Conservation (phyloP, 1,140 invertebrate species). For the Aphidius gifuensis region DNA sequence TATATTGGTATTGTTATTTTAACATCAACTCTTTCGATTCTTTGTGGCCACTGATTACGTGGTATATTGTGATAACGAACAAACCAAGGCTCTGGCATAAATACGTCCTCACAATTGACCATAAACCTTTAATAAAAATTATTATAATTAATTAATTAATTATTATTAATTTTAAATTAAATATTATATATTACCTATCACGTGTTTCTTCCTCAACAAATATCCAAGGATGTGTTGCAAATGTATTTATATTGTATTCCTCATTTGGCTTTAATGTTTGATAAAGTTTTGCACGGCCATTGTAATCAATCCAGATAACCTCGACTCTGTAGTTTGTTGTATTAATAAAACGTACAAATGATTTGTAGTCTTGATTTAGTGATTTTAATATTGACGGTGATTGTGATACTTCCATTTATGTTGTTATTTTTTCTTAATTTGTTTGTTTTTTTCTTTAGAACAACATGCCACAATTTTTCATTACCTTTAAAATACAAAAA, state of each 20-base stretch:
- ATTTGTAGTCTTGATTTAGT: slow-evolving; percentile 48
- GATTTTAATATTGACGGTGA: slow-evolving; percentile 43
- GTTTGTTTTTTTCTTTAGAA: neutral
- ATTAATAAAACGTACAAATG: slow-evolving; percentile 70
- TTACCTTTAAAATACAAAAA: neutral
- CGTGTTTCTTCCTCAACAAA: slow-evolving; percentile 63
- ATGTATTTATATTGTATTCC: slow-evolving; percentile 67
- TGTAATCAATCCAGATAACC: slow-evolving; percentile 74
- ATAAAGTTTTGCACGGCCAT: slow-evolving; percentile 60
- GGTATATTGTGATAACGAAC: slow-evolving; percentile 23
- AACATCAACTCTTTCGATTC: slow-evolving; percentile 35
- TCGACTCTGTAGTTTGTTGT: slow-evolving; percentile 61
- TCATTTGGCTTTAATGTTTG: slow-evolving; percentile 54
- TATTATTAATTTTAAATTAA: neutral
- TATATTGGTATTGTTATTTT: slow-evolving; percentile 46
- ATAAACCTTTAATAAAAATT: slow-evolving; percentile 35
- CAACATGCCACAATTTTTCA: neutral
- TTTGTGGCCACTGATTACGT: slow-evolving; percentile 24
- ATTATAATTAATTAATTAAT: neutral
- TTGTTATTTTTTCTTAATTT: slow-evolving; percentile 15
- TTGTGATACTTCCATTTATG: neutral
- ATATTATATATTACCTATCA: slow-evolving; percentile 49
- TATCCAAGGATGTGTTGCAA: slow-evolving; percentile 71
- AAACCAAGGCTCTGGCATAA: slow-evolving; percentile 39
- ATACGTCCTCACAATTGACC: slow-evolving; percentile 45